A percentile compares a stretch with the other conserved stretches of the same genome.
These are phyloP conservation scores for Perca fluviatilis DNA, from an alignment of 2,113 vertebrate genomes.

Conservation along the genomic window DNA sequence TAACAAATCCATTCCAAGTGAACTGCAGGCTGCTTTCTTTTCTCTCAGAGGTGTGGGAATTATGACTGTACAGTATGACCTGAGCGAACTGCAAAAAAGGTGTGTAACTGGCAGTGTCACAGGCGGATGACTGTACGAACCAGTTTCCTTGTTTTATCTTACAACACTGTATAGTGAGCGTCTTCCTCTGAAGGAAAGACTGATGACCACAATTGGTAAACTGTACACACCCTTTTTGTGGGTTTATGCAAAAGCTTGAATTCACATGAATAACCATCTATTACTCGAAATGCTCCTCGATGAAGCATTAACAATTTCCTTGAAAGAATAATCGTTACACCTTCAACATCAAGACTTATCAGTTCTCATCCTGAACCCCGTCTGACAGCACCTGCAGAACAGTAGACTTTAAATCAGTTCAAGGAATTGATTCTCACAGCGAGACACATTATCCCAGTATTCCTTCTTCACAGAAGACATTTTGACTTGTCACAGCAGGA, in stretches of 20 bases:
- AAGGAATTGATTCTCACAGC: not conserved
- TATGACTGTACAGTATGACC: not conserved
- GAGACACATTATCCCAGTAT: not conserved
- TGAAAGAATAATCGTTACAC: not conserved
- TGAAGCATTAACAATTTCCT: not conserved
- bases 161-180: not conserved
- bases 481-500: conserved; percentile 8
- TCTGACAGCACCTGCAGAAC: not conserved
- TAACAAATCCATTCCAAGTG: not conserved
- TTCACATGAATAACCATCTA: not conserved
- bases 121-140: not conserved
- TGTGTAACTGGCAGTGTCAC: not conserved
- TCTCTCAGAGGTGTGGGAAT: not conserved
- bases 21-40: not conserved
- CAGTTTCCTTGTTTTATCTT: not conserved
- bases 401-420: not conserved
- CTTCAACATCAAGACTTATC: not conserved
- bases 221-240: not conserved
- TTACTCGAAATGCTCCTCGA: not conserved
- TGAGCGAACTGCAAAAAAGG: not conserved
- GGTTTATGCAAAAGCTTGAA: not conserved
- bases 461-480: not conserved
- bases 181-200: not conserved
- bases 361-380: not conserved
- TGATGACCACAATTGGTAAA: not conserved